Conservation (phyloP, 2,888 invertebrate genomes). For the Andrena dorsata region DNA sequence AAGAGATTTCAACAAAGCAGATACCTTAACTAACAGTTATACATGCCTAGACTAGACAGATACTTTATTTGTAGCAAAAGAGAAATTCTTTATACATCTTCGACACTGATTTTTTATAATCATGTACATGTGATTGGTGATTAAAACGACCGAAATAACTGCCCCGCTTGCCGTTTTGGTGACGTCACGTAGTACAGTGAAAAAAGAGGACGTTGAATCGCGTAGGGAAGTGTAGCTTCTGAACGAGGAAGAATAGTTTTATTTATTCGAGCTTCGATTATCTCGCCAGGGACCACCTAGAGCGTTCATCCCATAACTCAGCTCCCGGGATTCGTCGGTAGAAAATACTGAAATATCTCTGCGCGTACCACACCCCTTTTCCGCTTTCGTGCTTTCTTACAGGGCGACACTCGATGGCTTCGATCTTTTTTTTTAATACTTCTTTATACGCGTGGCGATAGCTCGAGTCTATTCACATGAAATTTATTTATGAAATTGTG, state of each 20-base stretch:
- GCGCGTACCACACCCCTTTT: slow-evolving; percentile 51
- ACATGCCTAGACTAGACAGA: too few species aligned
- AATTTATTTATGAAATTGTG: neutral
- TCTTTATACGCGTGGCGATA: slow-evolving; percentile 1
- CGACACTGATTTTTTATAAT: neutral
- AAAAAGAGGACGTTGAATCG: neutral
- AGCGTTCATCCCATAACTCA: slow-evolving; percentile 76
- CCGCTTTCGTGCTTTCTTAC: slow-evolving; percentile 50
- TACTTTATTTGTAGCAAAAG: too few species aligned
- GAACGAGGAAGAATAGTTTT: slow-evolving; percentile 67
- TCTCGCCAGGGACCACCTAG: slow-evolving; percentile 78
- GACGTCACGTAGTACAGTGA: neutral
- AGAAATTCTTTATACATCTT: too few species aligned
- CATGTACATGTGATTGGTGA: neutral
- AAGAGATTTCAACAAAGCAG: neutral
- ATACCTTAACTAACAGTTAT: neutral
- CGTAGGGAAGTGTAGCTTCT: slow-evolving; percentile 9
- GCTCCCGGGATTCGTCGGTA: slow-evolving; percentile 71
- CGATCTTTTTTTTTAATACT: slow-evolving; percentile 25
- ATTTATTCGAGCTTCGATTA: slow-evolving; percentile 81
- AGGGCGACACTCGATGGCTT: slow-evolving; percentile 23
- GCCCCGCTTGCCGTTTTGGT: neutral
- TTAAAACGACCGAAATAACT: neutral
- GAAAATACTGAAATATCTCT: slow-evolving; percentile 53
- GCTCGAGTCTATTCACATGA: neutral